Conservation (phyloP, 2,113 vertebrate species). For the Erinaceus europaeus region DNA sequence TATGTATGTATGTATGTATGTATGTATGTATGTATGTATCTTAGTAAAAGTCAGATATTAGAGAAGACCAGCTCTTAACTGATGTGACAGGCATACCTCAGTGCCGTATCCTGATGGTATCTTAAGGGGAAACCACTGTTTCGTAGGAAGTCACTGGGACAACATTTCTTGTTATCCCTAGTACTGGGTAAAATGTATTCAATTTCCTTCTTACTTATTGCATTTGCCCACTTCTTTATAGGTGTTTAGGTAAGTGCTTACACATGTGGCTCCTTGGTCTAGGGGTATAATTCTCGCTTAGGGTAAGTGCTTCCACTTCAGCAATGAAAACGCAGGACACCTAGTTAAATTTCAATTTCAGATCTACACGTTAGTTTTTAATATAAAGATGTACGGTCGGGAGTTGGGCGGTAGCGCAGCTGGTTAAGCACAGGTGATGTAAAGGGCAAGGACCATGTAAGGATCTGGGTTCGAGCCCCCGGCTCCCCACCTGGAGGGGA, state of each 20-base stretch:
- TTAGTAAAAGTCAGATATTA: not conserved
- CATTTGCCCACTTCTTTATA: not conserved
- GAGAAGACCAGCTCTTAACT: not conserved
- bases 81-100: not conserved
- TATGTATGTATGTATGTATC: not conserved
- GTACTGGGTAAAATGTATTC: not conserved
- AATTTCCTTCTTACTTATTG: not conserved
- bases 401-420: too few relatives aligned
- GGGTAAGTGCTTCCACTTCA: too few relatives aligned
- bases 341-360: conserved; percentile 38
- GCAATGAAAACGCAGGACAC: not conserved
- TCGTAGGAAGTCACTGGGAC: not conserved
- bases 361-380: conserved; percentile 3
- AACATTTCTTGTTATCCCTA: not conserved
- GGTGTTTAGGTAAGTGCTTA: too few relatives aligned
- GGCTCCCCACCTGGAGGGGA: too few relatives aligned
- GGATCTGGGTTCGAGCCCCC: too few relatives aligned
- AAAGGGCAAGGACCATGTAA: too few relatives aligned
- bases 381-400: too few relatives aligned
- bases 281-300: too few relatives aligned
- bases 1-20: too few relatives aligned
- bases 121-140: not conserved
- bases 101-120: not conserved
- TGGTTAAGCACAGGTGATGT: too few relatives aligned
- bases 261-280: too few relatives aligned